Evolutionary conservation across 2,113 vertebrate genomes (phyloP).

Genomic region (Brachirus orientalis): DNA sequence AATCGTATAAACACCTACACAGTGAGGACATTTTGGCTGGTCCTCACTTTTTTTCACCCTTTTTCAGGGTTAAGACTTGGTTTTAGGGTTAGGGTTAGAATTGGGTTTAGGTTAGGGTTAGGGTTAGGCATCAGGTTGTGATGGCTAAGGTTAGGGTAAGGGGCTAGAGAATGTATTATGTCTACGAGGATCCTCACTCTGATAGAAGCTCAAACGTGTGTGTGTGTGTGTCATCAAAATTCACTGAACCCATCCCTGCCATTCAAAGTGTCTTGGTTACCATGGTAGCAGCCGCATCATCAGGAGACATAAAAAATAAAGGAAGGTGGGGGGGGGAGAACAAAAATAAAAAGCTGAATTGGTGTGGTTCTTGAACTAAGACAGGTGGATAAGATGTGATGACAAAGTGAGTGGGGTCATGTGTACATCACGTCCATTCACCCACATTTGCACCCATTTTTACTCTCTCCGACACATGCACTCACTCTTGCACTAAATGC

Average conservation of each 20-base stretch:
- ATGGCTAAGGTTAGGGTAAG: too few species aligned
- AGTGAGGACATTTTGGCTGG: too few species aligned
- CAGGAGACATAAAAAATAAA: neutral
- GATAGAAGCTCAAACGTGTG: too few species aligned
- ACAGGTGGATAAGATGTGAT: slow-evolving; percentile 38
- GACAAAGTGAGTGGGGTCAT: slow-evolving; percentile 33
- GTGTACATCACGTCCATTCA: neutral
- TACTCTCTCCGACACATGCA: neutral
- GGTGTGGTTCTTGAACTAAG: slow-evolving; percentile 18
- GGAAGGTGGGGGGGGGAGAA: neutral
- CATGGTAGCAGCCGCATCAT: slow-evolving; percentile 47
- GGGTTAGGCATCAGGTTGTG: too few species aligned
- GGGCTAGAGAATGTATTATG: too few species aligned
- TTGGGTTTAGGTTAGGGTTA: too few species aligned
- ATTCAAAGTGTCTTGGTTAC: slow-evolving; percentile 58
- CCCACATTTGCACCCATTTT: too few species aligned
- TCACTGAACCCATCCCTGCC: slow-evolving; percentile 29
- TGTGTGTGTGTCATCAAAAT: slow-evolving; percentile 31
- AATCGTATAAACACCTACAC: too few species aligned
- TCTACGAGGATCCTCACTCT: too few species aligned
- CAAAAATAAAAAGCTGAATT: slow-evolving; percentile 20
- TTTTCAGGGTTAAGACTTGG: too few species aligned
- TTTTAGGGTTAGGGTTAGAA: too few species aligned
- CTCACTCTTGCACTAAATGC: neutral
- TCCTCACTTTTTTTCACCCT: too few species aligned